Evolutionary conservation across 2,113 vertebrate genomes (phyloP).

Genomic region (Sylvietta virens): DNA sequence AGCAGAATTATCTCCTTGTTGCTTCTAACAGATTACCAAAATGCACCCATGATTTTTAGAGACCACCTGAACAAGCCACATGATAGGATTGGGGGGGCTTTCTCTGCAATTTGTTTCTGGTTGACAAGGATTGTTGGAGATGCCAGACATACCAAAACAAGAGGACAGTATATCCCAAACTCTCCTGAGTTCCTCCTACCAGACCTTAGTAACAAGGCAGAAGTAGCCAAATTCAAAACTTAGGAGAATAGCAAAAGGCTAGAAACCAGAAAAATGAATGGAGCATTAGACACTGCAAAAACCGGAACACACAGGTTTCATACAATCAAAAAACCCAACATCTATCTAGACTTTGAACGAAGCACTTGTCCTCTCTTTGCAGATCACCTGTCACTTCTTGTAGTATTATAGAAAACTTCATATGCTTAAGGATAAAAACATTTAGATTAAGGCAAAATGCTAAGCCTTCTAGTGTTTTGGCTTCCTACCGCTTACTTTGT

Average conservation of each 20-base stretch:
- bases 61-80: not conserved
- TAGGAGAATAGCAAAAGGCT: not conserved
- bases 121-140: not conserved
- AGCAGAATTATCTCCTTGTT: not conserved
- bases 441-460: not conserved
- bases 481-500: not conserved
- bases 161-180: not conserved
- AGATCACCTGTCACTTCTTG: not conserved
- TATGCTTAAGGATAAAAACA: not conserved
- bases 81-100: not conserved
- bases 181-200: not conserved
- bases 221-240: not conserved
- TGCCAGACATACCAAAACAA: not conserved
- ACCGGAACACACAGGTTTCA: not conserved
- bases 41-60: not conserved
- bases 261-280: not conserved
- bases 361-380: not conserved
- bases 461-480: not conserved
- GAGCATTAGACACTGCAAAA: not conserved
- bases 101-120: not conserved
- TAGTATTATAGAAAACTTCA: not conserved
- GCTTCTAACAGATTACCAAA: not conserved
- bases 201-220: not conserved
- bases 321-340: not conserved
- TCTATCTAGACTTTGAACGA: not conserved